Conservation (phyloP, 2,113 vertebrate genomes). For the Tychaedon coryphoeus region DNA sequence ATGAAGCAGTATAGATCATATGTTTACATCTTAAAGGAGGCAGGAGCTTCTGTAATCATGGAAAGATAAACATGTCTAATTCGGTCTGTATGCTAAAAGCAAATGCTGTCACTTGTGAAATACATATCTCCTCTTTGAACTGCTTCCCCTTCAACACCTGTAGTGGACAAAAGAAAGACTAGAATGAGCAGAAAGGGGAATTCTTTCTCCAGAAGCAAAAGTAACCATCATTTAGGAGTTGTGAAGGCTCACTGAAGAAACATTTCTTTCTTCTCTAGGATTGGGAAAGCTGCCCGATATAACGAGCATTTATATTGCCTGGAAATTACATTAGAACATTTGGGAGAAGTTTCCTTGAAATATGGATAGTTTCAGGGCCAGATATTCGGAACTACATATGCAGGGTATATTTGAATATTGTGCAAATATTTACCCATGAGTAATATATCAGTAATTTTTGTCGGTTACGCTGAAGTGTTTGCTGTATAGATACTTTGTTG, state of each 20-base stretch:
- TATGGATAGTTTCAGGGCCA: background rate
- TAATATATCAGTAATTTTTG: background rate
- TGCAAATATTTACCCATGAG: slow-evolving; percentile 32
- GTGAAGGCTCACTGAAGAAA: background rate
- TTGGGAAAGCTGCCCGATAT: slow-evolving; percentile 27
- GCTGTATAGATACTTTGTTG: background rate
- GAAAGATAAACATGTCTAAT: background rate
- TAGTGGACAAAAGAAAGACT: background rate
- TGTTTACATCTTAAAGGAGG: background rate
- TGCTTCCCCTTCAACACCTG: background rate
- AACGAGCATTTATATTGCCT: slow-evolving; percentile 30
- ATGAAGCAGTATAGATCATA: background rate
- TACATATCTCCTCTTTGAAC: background rate
- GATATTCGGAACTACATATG: background rate
- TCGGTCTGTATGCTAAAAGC: rapidly evolving
- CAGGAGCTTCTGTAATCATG: background rate
- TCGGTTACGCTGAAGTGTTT: background rate
- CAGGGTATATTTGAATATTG: background rate
- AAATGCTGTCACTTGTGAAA: background rate
- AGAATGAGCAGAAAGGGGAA: background rate
- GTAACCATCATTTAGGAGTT: background rate
- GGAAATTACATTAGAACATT: slow-evolving; percentile 55
- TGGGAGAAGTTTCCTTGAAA: slow-evolving; percentile 12
- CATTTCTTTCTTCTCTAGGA: background rate
- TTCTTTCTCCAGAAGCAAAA: background rate